A percentile compares a stretch with the other conserved stretches of the same genome.
Conservation (phyloP, 2,797 vertebrate species). For the Falco peregrinus region DNA sequence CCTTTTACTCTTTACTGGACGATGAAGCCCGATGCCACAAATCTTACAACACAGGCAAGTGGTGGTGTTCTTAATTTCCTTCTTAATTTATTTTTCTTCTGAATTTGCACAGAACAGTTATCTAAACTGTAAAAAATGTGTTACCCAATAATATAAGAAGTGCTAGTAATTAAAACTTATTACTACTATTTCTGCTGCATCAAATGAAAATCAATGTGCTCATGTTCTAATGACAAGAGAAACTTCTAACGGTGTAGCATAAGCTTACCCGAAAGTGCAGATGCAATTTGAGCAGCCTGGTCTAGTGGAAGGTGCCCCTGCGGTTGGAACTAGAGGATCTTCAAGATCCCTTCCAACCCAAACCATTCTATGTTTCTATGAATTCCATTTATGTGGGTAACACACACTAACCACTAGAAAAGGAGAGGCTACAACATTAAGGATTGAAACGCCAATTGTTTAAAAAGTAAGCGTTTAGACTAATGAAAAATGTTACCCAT, state of each 20-base stretch:
- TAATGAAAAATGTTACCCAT: constrained; percentile 8
- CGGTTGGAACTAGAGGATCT: no score
- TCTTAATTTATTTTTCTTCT: background rate
- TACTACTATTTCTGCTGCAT: background rate
- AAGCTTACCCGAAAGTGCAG: background rate
- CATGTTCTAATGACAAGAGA: background rate
- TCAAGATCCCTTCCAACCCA: no score
- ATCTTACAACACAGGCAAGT: background rate
- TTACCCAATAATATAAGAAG: background rate
- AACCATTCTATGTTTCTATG: no score
- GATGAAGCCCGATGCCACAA: background rate
- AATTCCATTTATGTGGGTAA: background rate
- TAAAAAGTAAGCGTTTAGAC: background rate
- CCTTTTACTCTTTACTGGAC: background rate
- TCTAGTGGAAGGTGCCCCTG: no score
- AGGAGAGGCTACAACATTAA: background rate
- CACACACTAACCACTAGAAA: background rate
- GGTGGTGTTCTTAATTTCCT: background rate
- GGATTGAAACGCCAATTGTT: background rate
- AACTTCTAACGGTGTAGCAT: background rate
- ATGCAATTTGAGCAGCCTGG: background rate
- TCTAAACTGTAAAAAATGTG: background rate
- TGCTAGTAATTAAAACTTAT: background rate
- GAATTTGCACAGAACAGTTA: background rate
- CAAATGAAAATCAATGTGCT: background rate